phyloP scores from a whole-genome alignment of 2,888 invertebrate species.

The Alsophila aescularia region DNA sequence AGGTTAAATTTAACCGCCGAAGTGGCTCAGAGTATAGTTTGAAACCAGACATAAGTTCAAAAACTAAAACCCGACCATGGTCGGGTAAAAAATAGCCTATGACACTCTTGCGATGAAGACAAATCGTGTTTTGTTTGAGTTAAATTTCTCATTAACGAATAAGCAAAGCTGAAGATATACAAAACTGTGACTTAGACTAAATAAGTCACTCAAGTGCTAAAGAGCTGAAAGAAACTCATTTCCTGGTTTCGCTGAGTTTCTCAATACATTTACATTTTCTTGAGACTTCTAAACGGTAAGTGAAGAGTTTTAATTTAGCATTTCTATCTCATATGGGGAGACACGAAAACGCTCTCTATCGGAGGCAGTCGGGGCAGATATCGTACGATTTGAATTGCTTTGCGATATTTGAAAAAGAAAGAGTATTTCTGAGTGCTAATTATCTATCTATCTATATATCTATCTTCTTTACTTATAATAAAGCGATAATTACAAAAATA shows the following conservation, averaged over 20 bases:
- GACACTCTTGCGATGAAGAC: too few species aligned
- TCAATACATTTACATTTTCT: conserved; percentile 82
- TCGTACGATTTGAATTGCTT: conserved; percentile 9
- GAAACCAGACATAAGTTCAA: too few species aligned
- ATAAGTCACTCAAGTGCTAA: conserved; percentile 71
- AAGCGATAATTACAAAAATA: too few species aligned
- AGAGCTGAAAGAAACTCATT: conserved; percentile 81
- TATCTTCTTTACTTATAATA: too few species aligned
- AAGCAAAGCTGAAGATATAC: conserved; percentile 45
- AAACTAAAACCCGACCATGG: too few species aligned
- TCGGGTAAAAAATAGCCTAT: too few species aligned
- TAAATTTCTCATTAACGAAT: conserved; percentile 10
- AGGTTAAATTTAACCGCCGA: too few species aligned
- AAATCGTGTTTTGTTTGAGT: background rate
- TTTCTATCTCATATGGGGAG: conserved; percentile 63
- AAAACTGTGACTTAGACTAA: conserved; percentile 61
- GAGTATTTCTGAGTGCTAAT: background rate
- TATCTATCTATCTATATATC: too few species aligned
- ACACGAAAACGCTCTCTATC: conserved; percentile 63
- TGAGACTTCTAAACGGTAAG: conserved; percentile 63
- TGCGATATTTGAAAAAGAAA: background rate
- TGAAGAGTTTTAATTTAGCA: conserved; percentile 75
- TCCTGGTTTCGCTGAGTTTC: conserved; percentile 65
- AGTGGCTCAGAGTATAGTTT: too few species aligned
- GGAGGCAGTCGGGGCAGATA: conserved; percentile 15